phyloP scores from a whole-genome alignment of 92 coral and sea anemone species.

The Epizoanthus illoricatus region DNA sequence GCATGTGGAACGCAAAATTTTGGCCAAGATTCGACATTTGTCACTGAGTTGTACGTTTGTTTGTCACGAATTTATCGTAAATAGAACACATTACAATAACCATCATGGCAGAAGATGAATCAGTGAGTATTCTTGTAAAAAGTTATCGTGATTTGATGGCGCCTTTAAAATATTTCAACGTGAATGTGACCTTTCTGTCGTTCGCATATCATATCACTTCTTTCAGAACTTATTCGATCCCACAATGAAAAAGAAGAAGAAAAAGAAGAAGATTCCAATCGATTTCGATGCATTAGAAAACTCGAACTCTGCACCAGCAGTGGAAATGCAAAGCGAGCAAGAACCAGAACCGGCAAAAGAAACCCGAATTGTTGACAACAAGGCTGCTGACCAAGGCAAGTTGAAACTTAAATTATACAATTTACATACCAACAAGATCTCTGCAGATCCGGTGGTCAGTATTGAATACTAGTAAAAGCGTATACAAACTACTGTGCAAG shows the following conservation, averaged over 20 bases:
- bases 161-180: background rate
- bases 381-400: slow-evolving; percentile 53
- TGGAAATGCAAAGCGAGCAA: slow-evolving; percentile 55
- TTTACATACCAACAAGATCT: background rate
- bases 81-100: background rate
- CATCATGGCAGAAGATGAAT: slow-evolving; percentile 82
- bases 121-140: slow-evolving; percentile 55
- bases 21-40: background rate
- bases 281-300: slow-evolving; percentile 86
- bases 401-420: slow-evolving; percentile 3
- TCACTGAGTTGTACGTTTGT: background rate
- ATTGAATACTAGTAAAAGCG: no score
- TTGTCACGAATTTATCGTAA: background rate
- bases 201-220: slow-evolving; percentile 6
- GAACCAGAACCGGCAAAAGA: slow-evolving; percentile 56
- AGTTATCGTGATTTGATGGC: background rate
- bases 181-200: background rate
- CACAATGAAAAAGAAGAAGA: slow-evolving; percentile 96
- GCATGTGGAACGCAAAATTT: slow-evolving; percentile 54
- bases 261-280: slow-evolving; percentile 79
- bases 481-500: no score
- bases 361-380: slow-evolving; percentile 35
- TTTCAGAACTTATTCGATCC: slow-evolving; percentile 76
- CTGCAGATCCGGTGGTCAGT: background rate
- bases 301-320: slow-evolving; percentile 45